These are phyloP conservation scores for Gymnothorax javanicus DNA, from an alignment of 2,797 vertebrate species.

Conservation along the genomic window DNA sequence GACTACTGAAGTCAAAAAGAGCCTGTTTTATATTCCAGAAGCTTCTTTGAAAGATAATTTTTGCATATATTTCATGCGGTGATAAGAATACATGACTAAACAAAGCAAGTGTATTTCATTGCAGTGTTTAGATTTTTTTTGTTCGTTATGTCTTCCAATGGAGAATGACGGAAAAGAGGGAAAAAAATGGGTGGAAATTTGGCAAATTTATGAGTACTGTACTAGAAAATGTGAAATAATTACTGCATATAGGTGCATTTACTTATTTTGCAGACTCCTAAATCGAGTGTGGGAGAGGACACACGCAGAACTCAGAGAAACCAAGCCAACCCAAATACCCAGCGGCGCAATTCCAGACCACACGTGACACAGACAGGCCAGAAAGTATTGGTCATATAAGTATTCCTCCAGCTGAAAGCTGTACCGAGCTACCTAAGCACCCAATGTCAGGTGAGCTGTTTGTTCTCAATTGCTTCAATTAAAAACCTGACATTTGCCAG, in stretches of 20 bases:
- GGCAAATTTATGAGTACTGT: background rate
- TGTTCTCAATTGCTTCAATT: conserved; percentile 53
- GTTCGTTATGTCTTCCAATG: background rate
- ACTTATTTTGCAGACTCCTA: background rate
- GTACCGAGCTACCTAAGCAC: background rate
- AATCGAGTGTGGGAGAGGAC: background rate
- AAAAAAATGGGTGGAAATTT: background rate
- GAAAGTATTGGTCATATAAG: conserved; percentile 63
- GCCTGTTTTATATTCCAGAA: background rate
- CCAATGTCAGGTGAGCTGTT: conserved; percentile 43
- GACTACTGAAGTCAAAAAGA: background rate
- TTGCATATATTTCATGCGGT: background rate
- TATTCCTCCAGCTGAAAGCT: conserved; percentile 61
- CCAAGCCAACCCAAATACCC: background rate
- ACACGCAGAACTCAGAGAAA: background rate
- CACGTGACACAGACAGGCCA: conserved; percentile 44
- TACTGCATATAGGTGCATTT: background rate
- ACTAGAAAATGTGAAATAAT: background rate
- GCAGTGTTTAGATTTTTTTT: background rate
- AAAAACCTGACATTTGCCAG: background rate
- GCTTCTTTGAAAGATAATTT: background rate
- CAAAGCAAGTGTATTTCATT: background rate
- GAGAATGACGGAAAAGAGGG: background rate
- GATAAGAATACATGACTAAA: background rate
- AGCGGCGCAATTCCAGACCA: background rate